Evolutionary conservation across 2,797 vertebrate species (phyloP).

Genomic region (Enteromius paludinosus): DNA sequence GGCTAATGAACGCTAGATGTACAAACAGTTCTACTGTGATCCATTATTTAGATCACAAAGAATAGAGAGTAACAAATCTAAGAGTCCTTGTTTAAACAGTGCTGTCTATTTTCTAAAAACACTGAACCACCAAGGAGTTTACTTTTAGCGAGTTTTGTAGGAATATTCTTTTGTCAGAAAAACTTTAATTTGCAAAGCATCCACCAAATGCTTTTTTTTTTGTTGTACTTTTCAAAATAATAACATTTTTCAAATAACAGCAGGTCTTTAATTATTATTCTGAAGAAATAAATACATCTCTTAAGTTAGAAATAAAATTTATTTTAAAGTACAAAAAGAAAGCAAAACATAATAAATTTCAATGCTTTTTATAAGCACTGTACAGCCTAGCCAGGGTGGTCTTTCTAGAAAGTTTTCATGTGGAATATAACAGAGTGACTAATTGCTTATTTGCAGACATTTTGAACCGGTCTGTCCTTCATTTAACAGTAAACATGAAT

Average conservation of each 20-base stretch:
- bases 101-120: not conserved
- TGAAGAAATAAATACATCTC: not conserved
- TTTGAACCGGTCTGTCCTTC: not conserved
- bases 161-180: not conserved
- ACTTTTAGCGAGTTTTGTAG: not conserved
- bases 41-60: conserved; percentile 14
- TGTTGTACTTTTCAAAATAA: not conserved
- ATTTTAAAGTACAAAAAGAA: not conserved
- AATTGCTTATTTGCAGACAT: conserved; percentile 8
- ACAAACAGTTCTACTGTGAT: not conserved
- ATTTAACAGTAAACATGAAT: conserved; percentile 20
- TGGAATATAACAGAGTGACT: not conserved
- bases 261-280: not conserved
- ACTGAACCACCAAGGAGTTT: not conserved
- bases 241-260: not conserved
- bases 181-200: not conserved
- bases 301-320: not conserved
- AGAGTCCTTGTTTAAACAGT: not conserved
- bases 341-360: not conserved
- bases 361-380: not conserved
- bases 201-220: not conserved
- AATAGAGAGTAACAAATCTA: not conserved
- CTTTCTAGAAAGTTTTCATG: not conserved
- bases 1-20: conserved; percentile 9
- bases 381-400: not conserved